Evolutionary conservation across 2,797 vertebrate genomes (phyloP).

Genomic region (Rhincodon typus): DNA sequence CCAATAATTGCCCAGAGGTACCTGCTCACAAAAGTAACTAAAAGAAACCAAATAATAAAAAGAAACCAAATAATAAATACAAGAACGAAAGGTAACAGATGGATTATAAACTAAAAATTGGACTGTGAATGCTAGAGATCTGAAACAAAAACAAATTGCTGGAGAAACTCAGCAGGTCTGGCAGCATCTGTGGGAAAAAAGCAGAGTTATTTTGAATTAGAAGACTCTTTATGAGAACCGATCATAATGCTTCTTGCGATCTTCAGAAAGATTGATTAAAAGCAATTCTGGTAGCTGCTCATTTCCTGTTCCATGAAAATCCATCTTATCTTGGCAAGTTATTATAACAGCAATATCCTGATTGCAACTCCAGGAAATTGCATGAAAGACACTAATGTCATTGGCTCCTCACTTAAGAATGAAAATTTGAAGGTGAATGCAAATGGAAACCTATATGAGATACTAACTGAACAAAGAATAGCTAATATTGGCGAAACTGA

Average conservation of each 20-base stretch:
- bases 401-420: not conserved
- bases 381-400: not conserved
- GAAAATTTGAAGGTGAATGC: not conserved
- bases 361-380: constrained; percentile 9
- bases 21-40: not conserved
- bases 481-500: not conserved
- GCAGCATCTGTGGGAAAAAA: too few relatives aligned
- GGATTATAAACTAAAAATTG: too few relatives aligned
- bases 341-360: not conserved
- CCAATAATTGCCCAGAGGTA: not conserved
- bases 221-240: too few relatives aligned
- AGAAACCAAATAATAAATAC: not conserved
- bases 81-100: not conserved
- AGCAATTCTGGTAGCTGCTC: not conserved
- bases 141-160: too few relatives aligned
- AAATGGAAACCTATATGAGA: not conserved
- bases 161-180: too few relatives aligned
- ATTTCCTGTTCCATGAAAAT: not conserved
- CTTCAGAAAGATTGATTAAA: not conserved
- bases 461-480: not conserved
- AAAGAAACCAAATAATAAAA: not conserved
- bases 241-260: not conserved
- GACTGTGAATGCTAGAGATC: too few relatives aligned
- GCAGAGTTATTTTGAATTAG: too few relatives aligned
- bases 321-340: not conserved